phyloP scores from a whole-genome alignment of 2,113 vertebrate species.

The Oenanthe melanoleuca region DNA sequence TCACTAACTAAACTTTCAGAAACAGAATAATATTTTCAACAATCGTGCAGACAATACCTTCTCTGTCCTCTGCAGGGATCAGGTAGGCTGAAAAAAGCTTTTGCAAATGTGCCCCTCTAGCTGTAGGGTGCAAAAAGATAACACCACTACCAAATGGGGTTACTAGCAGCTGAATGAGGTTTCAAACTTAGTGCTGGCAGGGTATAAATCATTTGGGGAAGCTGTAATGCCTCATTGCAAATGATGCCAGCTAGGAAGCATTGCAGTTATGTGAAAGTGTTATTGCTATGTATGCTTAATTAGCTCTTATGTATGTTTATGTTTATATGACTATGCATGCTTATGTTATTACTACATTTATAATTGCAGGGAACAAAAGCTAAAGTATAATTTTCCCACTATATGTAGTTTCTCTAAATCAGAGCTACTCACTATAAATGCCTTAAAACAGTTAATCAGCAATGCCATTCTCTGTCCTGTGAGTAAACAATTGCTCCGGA shows the following conservation, averaged over 20 bases:
- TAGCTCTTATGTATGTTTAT: background rate
- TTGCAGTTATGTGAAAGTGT: background rate
- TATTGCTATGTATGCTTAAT: background rate
- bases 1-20: background rate
- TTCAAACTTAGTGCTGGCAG: background rate
- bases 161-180: background rate
- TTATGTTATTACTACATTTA: background rate
- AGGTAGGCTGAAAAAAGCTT: background rate
- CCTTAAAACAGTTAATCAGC: background rate
- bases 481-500: background rate
- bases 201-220: background rate
- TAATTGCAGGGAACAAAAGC: background rate
- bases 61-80: background rate
- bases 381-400: background rate
- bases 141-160: background rate
- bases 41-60: background rate
- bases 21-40: background rate
- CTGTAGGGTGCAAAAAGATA: background rate
- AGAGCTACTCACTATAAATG: background rate
- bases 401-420: background rate
- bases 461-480: background rate
- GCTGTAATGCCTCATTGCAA: background rate
- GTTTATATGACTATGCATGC: background rate
- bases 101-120: background rate
- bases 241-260: background rate